A percentile compares a stretch with the other conserved stretches of the same genome.
These are phyloP conservation scores for Agapornis roseicollis DNA, from an alignment of 2,113 vertebrate genomes.

Conservation along the genomic window DNA sequence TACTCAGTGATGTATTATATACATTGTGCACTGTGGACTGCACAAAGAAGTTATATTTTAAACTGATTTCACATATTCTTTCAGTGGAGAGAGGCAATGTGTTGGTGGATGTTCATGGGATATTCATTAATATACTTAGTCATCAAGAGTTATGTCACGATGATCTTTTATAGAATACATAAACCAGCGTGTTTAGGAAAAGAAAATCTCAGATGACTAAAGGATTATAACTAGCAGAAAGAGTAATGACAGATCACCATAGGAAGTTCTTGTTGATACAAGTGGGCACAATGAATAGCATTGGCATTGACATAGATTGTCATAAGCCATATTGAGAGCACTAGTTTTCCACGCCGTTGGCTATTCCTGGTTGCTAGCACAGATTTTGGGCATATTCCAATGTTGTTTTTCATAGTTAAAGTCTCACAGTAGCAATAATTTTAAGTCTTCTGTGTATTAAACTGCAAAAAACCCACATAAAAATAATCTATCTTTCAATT, in stretches of 20 bases:
- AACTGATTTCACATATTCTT: not conserved
- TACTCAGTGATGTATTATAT: not conserved
- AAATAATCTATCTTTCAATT: slow-evolving; percentile 15
- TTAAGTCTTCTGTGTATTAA: slow-evolving; percentile 35
- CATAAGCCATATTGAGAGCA: not conserved
- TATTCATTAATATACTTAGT: not conserved
- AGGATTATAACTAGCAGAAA: not conserved
- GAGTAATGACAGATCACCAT: not conserved
- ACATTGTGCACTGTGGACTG: not conserved
- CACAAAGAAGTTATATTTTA: not conserved
- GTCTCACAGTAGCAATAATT: slow-evolving; percentile 31
- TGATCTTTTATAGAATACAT: not conserved
- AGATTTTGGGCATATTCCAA: slow-evolving; percentile 4
- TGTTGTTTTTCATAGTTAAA: not conserved
- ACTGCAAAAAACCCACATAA: not conserved
- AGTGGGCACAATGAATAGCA: not conserved
- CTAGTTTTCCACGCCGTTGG: not conserved
- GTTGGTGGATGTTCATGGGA: not conserved
- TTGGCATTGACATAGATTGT: not conserved
- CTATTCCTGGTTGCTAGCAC: not conserved
- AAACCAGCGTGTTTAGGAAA: not conserved
- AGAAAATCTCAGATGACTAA: not conserved
- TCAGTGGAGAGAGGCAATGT: not conserved
- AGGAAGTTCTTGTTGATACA: not conserved
- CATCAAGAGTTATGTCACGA: not conserved